Conservation (phyloP, 2,888 invertebrate species). For the Drosophila birchii region DNA sequence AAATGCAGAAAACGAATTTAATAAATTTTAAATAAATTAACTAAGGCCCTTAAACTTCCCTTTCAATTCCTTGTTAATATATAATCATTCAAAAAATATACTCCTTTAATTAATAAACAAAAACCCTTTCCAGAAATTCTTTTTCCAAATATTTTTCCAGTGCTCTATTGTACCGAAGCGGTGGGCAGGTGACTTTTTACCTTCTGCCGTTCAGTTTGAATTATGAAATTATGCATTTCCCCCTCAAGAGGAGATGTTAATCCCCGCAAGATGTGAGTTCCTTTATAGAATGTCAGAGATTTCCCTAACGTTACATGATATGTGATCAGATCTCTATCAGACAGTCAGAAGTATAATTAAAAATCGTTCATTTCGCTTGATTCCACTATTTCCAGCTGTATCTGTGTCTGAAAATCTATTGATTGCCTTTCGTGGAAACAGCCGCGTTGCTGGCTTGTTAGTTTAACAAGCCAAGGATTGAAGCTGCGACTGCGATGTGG, state of each 20-base stretch:
- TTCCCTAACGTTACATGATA: constrained; percentile 60
- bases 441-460: constrained; percentile 57
- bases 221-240: constrained; percentile 64
- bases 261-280: constrained; percentile 29
- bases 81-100: too few species aligned
- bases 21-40: background rate
- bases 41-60: background rate
- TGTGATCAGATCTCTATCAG: constrained; percentile 62
- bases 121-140: background rate
- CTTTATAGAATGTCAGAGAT: constrained; percentile 27
- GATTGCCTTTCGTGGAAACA: constrained; percentile 67
- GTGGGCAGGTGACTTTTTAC: constrained; percentile 67
- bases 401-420: constrained; percentile 70
- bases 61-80: background rate
- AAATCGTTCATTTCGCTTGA: constrained; percentile 66
- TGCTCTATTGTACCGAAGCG: background rate
- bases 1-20: background rate
- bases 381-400: constrained; percentile 41
- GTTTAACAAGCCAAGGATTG: constrained; percentile 53
- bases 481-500: constrained; percentile 21
- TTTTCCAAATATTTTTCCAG: background rate
- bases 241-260: constrained; percentile 16
- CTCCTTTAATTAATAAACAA: background rate
- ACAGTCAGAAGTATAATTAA: constrained; percentile 61
- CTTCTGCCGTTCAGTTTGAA: constrained; percentile 51